These are phyloP conservation scores for Drusus annulatus DNA, from an alignment of 1,140 invertebrate species.

Conservation along the genomic window DNA sequence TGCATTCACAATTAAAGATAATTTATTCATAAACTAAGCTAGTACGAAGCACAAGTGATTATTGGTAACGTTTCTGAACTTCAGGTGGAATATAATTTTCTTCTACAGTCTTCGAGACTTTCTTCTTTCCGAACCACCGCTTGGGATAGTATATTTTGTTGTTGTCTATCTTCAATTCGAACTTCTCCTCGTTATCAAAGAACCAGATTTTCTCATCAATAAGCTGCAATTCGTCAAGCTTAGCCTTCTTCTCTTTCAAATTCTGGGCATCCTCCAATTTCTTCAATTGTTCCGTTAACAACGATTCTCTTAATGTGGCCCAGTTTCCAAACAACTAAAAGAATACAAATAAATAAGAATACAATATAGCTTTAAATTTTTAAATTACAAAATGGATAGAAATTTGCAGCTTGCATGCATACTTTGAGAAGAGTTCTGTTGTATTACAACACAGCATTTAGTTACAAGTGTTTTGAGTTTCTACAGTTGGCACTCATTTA, in stretches of 20 bases:
- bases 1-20: too few species aligned
- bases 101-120: constrained; percentile 66
- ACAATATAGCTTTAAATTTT: not conserved
- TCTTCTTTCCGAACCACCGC: constrained; percentile 67
- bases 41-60: not conserved
- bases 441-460: too few species aligned
- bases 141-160: constrained; percentile 70
- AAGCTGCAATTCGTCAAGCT: constrained; percentile 73
- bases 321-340: constrained; percentile 75
- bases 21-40: too few species aligned
- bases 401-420: too few species aligned
- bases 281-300: constrained; percentile 74
- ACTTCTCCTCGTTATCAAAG: constrained; percentile 83
- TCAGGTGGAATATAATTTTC: constrained; percentile 81
- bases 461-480: too few species aligned
- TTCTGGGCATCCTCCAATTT: constrained; percentile 71
- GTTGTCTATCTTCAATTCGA: constrained; percentile 80
- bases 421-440: not conserved
- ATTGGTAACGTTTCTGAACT: constrained; percentile 62
- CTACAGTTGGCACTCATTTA: too few species aligned
- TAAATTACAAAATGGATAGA: not conserved
- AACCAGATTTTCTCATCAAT: constrained; percentile 82
- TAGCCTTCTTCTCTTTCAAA: constrained; percentile 73
- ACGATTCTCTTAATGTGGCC: constrained; percentile 71
- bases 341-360: constrained; percentile 20